These are phyloP conservation scores for Lypha dubia DNA, from an alignment of 2,888 invertebrate genomes.

Conservation along the genomic window DNA sequence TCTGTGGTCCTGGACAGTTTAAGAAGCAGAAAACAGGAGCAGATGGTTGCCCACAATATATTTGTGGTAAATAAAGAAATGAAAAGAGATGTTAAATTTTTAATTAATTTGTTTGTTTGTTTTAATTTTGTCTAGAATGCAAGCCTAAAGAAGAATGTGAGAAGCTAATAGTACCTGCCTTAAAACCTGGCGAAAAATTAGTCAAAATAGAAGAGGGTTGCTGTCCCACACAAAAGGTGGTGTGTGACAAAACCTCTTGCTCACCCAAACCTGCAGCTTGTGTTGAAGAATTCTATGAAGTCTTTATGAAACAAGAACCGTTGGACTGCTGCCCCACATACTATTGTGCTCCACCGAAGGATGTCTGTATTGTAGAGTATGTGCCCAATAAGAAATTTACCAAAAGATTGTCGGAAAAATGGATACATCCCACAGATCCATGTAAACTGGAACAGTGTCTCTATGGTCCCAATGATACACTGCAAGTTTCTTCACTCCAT, in stretches of 20 bases:
- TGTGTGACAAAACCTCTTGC: conserved; percentile 87
- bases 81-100: neutral
- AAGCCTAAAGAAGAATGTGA: conserved; percentile 89
- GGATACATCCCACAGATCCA: conserved; percentile 83
- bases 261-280: conserved; percentile 84
- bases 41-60: conserved; percentile 89
- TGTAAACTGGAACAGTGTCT: conserved; percentile 82
- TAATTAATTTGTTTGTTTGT: neutral
- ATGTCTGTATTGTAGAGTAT: conserved; percentile 80
- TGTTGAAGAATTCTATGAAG: conserved; percentile 85
- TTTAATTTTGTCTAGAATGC: conserved; percentile 85
- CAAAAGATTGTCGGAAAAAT: conserved; percentile 83
- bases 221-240: conserved; percentile 86
- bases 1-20: conserved; percentile 89
- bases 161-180: conserved; percentile 81
- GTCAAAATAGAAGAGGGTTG: conserved; percentile 87
- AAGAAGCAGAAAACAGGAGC: conserved; percentile 87
- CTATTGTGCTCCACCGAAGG: conserved; percentile 85
- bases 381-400: conserved; percentile 78
- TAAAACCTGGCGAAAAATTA: conserved; percentile 87
- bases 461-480: conserved; percentile 79
- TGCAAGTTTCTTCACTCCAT: conserved; percentile 76
- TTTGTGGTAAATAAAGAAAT: conserved; percentile 86
- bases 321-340: conserved; percentile 88
- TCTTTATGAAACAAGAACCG: conserved; percentile 80